Conservation (phyloP, 2,113 vertebrate species). For the Aplodontia rufa region DNA sequence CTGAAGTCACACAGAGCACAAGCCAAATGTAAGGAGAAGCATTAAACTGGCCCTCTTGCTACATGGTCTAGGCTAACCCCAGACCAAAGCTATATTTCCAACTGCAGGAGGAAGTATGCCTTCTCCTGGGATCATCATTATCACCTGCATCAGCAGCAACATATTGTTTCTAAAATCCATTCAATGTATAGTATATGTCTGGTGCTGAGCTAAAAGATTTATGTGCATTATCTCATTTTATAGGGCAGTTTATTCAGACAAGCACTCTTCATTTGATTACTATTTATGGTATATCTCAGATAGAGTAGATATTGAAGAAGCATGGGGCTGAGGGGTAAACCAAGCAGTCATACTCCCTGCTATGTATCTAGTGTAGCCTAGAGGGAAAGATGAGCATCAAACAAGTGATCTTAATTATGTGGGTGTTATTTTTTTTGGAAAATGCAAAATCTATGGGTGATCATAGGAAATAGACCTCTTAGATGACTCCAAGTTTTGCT, state of each 20-base stretch:
- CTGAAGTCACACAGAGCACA: background rate
- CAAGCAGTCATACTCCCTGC: background rate
- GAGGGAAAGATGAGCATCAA: background rate
- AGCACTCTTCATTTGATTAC: constrained; percentile 66
- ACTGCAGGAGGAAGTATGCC: background rate
- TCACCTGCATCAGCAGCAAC: constrained; percentile 19
- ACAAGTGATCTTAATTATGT: background rate
- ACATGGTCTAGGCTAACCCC: too few species aligned
- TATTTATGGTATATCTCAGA: constrained; percentile 63
- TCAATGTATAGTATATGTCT: constrained; percentile 33
- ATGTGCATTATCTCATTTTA: constrained; percentile 72
- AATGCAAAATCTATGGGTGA: background rate
- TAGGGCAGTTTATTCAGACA: constrained; percentile 74
- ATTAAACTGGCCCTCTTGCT: background rate
- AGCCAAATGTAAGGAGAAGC: background rate
- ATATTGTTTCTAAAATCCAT: constrained; percentile 51
- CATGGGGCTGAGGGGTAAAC: background rate
- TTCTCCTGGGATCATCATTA: constrained; percentile 14
- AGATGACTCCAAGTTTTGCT: background rate
- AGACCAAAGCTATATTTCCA: background rate
- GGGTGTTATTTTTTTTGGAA: background rate
- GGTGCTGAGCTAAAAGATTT: constrained; percentile 59
- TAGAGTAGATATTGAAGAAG: constrained; percentile 31
- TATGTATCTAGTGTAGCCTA: background rate
- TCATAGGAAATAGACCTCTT: background rate